Evolutionary conservation across 2,888 invertebrate genomes (phyloP), one percentile per base, ranked within the genome.

Genomic region (Dryococelus australis): DNA sequence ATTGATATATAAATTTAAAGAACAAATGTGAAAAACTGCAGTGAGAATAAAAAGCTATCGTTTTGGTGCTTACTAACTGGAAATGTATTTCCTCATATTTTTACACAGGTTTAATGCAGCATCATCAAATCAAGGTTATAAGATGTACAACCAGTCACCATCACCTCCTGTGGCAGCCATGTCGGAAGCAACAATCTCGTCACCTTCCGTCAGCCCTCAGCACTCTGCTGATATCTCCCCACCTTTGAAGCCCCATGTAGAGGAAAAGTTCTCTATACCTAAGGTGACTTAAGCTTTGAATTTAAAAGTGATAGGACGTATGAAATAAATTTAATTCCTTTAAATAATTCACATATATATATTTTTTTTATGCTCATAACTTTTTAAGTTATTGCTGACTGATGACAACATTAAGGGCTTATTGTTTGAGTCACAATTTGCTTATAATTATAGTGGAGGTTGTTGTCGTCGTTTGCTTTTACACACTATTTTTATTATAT

Each of bases 211-310:
- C 16, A 83, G 83, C n/a, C 83, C 83, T 24, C 47, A 81, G 43
- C 53, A 83, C 27, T 43, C 43, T 12, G 28, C 85, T 4, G 24
- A 53, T 43, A 43, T 84, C 20, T 85, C 87, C 20, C 87, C 86
- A 9, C 53, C 84, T 13, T 16, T 83, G 13, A 43, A 43, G 20
- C 83, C 83, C 20, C 28, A 5, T 20, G 83, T 43, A 83, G 83
- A 83, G 13, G 83, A 83, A 3, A 83, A 83, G 26, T 83, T 83
- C 35, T 43, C 86, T 24, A n/a, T 86, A 65, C 86, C 86, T 10
- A 87, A 87, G 86, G 87, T 87, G 81, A 28, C 84, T 85, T 20
- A 84, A 28, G 88, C 91, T 91, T 86, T 92, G 91, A 89, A 92
- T 92, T 89, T 92, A 91, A 65, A 65, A 65, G 13, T 65, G 65